Conservation (phyloP, 2,113 vertebrate species). For the Caranx melampygus region DNA sequence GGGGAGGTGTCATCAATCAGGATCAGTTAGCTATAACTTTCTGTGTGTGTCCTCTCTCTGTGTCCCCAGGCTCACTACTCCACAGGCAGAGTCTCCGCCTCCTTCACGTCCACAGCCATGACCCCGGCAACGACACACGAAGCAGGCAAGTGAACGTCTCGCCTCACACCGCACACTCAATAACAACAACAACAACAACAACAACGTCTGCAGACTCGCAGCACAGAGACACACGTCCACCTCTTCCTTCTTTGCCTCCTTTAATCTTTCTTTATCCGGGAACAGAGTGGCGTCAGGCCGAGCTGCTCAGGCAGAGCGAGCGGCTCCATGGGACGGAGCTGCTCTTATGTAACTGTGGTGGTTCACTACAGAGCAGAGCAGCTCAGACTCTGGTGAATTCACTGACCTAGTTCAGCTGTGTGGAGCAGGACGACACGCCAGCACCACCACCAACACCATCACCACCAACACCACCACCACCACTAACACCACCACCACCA, state of each 20-base stretch:
- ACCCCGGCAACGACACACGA: slow-evolving; percentile 91
- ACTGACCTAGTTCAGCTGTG: slow-evolving; percentile 40
- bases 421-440: neutral
- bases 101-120: slow-evolving; percentile 98
- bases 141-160: slow-evolving; percentile 86
- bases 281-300: neutral
- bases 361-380: slow-evolving; percentile 38
- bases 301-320: slow-evolving; percentile 38
- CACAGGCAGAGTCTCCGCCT: slow-evolving; percentile 94
- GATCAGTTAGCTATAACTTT: neutral
- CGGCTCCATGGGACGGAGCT: slow-evolving; percentile 42
- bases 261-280: slow-evolving; percentile 6
- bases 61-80: slow-evolving; percentile 94
- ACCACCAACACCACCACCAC: no score
- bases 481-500: no score
- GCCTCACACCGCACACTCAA: neutral
- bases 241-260: neutral
- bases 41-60: neutral
- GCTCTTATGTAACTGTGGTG: slow-evolving; percentile 52
- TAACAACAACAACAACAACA: neutral
- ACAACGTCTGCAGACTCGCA: neutral
- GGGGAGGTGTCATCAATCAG: no score
- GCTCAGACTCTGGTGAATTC: slow-evolving; percentile 33
- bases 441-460: no score
- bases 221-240: neutral